Conservation (phyloP, 2,113 vertebrate genomes). For the Microcebus jonahi region DNA sequence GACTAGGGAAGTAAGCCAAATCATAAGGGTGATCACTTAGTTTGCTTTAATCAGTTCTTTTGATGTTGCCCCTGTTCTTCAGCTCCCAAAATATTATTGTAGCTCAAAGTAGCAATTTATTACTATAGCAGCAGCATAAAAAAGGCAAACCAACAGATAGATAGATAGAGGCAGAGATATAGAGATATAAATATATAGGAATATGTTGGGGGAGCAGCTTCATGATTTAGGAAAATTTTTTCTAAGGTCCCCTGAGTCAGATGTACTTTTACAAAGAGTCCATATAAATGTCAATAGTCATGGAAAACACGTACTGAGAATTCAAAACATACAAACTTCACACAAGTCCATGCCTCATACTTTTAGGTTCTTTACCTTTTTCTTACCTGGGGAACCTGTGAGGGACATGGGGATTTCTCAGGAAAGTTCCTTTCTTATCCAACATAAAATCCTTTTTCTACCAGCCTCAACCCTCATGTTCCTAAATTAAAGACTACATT, state of each 20-base stretch:
- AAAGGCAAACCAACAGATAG: neutral
- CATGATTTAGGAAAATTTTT: neutral
- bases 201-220: neutral
- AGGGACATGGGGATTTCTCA: neutral
- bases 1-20: slow-evolving; percentile 37
- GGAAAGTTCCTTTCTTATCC: neutral
- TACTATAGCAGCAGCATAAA: neutral
- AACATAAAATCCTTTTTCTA: neutral
- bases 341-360: neutral
- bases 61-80: neutral
- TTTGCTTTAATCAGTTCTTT: neutral
- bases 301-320: neutral
- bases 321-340: neutral
- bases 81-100: neutral
- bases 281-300: neutral
- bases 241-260: neutral
- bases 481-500: neutral
- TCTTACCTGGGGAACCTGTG: neutral
- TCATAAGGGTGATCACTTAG: neutral
- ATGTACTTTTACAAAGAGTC: neutral
- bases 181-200: neutral
- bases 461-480: neutral
- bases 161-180: neutral
- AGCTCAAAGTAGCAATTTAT: neutral
- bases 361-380: neutral